phyloP scores from a whole-genome alignment of 1,140 invertebrate species.

The Chironomus striatipennis region DNA sequence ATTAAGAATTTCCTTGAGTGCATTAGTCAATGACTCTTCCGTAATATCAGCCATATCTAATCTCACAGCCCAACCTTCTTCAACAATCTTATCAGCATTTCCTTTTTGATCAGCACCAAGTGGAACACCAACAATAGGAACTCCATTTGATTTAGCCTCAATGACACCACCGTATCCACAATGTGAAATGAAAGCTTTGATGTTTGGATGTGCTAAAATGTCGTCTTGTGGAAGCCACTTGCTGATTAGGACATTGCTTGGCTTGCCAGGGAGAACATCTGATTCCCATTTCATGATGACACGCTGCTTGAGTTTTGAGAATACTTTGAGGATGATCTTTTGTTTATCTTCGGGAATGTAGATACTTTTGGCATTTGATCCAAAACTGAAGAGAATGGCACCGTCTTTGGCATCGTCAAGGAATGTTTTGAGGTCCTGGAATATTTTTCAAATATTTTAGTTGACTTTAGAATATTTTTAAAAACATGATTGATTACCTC shows the following conservation, averaged over 20 bases:
- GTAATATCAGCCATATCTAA: background rate
- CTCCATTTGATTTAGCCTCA: conserved; percentile 44
- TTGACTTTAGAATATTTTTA: too few species aligned
- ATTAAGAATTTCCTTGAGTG: conserved; percentile 21
- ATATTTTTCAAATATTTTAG: too few species aligned
- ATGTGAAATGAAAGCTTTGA: conserved; percentile 44
- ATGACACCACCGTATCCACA: conserved; percentile 44
- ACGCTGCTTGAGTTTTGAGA: conserved; percentile 40
- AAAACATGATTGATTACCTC: conserved; percentile 30
- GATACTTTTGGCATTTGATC: conserved; percentile 28
- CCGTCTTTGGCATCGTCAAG: conserved; percentile 29
- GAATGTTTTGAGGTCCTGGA: conserved; percentile 31
- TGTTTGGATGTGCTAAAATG: conserved; percentile 42
- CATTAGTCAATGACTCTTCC: background rate
- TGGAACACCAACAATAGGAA: conserved; percentile 45
- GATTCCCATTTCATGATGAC: conserved; percentile 44
- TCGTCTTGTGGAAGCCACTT: conserved; percentile 52
- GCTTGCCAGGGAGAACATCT: conserved; percentile 29
- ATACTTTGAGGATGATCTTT: conserved; percentile 26
- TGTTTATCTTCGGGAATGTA: conserved; percentile 26
- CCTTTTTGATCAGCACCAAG: conserved; percentile 36
- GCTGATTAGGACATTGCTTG: conserved; percentile 43
- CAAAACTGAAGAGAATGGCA: conserved; percentile 32
- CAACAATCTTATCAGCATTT: conserved; percentile 28
- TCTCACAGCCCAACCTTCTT: conserved; percentile 27